phyloP scores from a whole-genome alignment of 1,140 invertebrate species.

The Gonatopus flavifemur region DNA sequence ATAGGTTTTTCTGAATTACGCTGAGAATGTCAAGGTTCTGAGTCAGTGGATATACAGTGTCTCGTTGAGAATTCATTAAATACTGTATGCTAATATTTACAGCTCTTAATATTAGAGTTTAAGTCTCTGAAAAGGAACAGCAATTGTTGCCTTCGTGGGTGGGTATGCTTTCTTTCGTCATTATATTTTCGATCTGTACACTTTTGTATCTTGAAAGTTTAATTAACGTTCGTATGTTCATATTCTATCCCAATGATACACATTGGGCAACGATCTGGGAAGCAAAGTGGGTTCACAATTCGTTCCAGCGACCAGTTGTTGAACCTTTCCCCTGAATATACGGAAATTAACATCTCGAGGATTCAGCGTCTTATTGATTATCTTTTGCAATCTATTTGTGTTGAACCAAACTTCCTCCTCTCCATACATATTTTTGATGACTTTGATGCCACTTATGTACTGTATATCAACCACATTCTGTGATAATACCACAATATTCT shows the following conservation, averaged over 20 bases:
- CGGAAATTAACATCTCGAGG: slow-evolving; percentile 50
- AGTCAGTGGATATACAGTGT: no score
- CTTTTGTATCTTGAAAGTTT: no score
- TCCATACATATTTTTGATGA: slow-evolving; percentile 41
- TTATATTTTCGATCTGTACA: no score
- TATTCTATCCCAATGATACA: slow-evolving; percentile 38
- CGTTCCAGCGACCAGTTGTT: slow-evolving; percentile 51
- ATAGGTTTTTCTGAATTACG: no score
- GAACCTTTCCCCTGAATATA: slow-evolving; percentile 46
- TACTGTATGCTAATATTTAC: no score
- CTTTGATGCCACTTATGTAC: slow-evolving; percentile 66
- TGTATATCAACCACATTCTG: slow-evolving; percentile 63
- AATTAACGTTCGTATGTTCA: no score
- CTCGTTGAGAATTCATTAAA: no score
- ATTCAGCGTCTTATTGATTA: slow-evolving; percentile 49
- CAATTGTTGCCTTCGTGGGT: no score
- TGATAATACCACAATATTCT: slow-evolving; percentile 63
- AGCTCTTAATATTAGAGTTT: no score
- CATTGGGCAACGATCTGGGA: slow-evolving; percentile 30
- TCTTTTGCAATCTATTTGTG: slow-evolving; percentile 55
- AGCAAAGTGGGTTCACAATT: slow-evolving; percentile 40
- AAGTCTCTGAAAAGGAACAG: no score
- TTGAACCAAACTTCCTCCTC: slow-evolving; percentile 55
- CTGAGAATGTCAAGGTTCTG: no score
- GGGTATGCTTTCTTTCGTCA: no score